Base-by-base conservation (phyloP, 2,113 vertebrate genomes). In the Gymnocephalus cernua region DNA sequence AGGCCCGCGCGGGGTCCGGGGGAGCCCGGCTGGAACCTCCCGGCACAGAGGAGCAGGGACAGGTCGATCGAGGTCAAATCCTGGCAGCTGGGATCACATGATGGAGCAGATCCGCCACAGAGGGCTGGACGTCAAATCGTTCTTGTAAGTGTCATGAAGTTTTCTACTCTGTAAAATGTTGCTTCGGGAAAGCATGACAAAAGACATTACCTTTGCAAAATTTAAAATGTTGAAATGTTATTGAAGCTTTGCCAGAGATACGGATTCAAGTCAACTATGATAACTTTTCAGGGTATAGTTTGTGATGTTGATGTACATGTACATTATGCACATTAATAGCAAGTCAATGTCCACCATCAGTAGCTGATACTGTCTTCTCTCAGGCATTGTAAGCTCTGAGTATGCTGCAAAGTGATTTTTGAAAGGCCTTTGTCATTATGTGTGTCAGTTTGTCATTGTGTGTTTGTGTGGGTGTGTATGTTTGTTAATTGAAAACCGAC, bases 1-100 rank as follows among this genome's bases (percentile, higher is more conserved):
- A 84, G 98, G 97, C 47, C 94, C 97, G 80, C 96, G 97, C 91
- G 97, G 97, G 93, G 95, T 97, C 87, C 96, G 95, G 93, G 94
- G 97, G 87, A 97, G 97, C 93, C 95, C 96, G 92, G 94, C 96
- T 74, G 97, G 97, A 80, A 94, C 96, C 82, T 96, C 97, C 90
- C 97, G 97, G 91, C 93, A 96, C 89, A 96, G 96, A 89, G 94
- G 94, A 64, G 89, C 92, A 15, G 96, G 96, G n/a, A 95, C 97
- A 6, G 96, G 97, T 64, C 95, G 96, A 83, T 98, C 97, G 68
- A 96, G 97, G 90, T 97, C 97, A 90, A 98, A 97, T 89, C 97
- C 98, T 2, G 98, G 98, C 91, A 99, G 98, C 96, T 99, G 97
- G 97, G 98, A 99, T 95, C 96, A 99, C 91, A 95, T 99, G 96